A percentile compares a stretch with the other conserved stretches of the same genome.
Conservation (phyloP, 1,140 invertebrate genomes). For the Drosophila tani region DNA sequence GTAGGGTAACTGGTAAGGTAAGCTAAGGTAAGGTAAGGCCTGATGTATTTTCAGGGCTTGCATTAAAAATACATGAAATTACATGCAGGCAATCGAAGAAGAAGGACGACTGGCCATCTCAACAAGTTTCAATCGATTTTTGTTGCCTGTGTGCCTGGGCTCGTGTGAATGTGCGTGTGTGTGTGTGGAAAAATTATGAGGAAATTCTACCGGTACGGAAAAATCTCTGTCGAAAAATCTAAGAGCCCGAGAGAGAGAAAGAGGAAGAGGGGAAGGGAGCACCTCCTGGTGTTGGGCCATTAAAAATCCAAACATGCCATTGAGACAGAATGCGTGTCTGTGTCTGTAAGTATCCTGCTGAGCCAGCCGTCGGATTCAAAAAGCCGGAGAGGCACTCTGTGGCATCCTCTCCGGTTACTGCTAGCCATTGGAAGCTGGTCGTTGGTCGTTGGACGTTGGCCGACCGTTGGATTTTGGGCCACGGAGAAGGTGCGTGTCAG, state of each 20-base stretch:
- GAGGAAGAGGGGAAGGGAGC: too few species aligned
- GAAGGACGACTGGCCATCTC: slow-evolving; percentile 39
- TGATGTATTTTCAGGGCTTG: slow-evolving; percentile 65
- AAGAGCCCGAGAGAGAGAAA: slow-evolving; percentile 5
- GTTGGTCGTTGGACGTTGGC: slow-evolving; percentile 8
- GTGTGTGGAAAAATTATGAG: slow-evolving; percentile 52
- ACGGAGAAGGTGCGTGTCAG: slow-evolving; percentile 60
- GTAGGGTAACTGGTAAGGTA: slow-evolving; percentile 5
- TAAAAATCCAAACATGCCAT: slow-evolving; percentile 66
- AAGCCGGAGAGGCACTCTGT: slow-evolving; percentile 35
- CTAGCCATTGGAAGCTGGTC: slow-evolving; percentile 15
- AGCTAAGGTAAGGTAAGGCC: slow-evolving; percentile 10
- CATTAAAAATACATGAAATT: slow-evolving; percentile 74
- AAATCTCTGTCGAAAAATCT: slow-evolving; percentile 45
- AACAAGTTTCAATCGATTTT: slow-evolving; percentile 61
- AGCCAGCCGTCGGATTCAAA: slow-evolving; percentile 40
- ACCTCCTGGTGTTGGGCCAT: slow-evolving; percentile 50
- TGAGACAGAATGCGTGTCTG: slow-evolving; percentile 53
- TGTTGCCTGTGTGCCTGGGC: slow-evolving; percentile 5
- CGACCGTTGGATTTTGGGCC: slow-evolving; percentile 7
- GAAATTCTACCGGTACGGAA: slow-evolving; percentile 21
- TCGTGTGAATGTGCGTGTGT: background rate
- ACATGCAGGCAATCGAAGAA: slow-evolving; percentile 54
- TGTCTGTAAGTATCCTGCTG: slow-evolving; percentile 52
- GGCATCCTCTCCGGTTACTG: slow-evolving; percentile 27